These are phyloP conservation scores for Drosophila monieri DNA, from an alignment of 2,888 invertebrate species.

Conservation along the genomic window DNA sequence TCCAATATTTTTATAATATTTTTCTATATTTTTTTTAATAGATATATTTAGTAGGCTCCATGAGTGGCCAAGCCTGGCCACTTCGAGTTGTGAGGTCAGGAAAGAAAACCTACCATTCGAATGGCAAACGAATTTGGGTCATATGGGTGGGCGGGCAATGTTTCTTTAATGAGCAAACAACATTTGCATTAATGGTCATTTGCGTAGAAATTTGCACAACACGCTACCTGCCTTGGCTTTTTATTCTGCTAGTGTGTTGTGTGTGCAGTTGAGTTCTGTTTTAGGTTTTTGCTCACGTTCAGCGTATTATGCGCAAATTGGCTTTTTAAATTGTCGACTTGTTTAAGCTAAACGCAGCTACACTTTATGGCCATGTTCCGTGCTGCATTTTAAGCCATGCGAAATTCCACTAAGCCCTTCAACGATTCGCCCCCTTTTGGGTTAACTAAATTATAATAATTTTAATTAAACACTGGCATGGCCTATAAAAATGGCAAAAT, in stretches of 20 bases:
- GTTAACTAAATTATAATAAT: constrained; percentile 67
- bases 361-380: constrained; percentile 79
- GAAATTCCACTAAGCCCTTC: constrained; percentile 61
- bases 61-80: too few relatives aligned
- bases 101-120: constrained; percentile 22
- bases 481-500: constrained; percentile 49
- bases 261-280: constrained; percentile 47
- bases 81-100: neutral
- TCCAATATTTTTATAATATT: too few relatives aligned
- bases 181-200: constrained; percentile 64
- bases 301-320: constrained; percentile 81
- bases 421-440: constrained; percentile 11
- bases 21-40: too few relatives aligned
- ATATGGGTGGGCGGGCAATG: constrained; percentile 57
- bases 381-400: constrained; percentile 80
- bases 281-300: constrained; percentile 80
- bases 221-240: constrained; percentile 27
- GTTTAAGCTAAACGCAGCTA: constrained; percentile 78
- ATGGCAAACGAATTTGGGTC: constrained; percentile 58
- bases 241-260: constrained; percentile 13
- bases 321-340: constrained; percentile 80
- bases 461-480: constrained; percentile 48
- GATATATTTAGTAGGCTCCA: too few relatives aligned
- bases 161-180: constrained; percentile 63
- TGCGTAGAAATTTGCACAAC: constrained; percentile 45